Evolutionary conservation across 2,888 invertebrate genomes (phyloP).

Genomic region (Adineta ricciae): DNA sequence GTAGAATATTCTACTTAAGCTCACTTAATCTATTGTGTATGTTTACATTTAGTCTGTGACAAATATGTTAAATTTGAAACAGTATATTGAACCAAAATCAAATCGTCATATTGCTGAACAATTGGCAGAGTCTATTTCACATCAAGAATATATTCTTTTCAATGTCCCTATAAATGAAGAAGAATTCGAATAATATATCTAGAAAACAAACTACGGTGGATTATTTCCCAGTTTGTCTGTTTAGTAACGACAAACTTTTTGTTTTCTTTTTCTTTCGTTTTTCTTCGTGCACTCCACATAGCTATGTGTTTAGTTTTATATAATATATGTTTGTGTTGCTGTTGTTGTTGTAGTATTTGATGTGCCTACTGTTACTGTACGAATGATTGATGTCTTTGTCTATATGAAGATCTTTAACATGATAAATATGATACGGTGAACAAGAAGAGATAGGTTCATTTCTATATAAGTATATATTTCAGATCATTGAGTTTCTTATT

Average conservation of each 20-base stretch:
- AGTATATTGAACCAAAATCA: neutral
- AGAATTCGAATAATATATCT: neutral
- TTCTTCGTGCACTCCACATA: neutral
- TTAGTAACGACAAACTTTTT: neutral
- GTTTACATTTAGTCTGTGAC: neutral
- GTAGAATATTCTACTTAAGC: neutral
- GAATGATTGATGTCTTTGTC: neutral
- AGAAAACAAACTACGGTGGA: neutral
- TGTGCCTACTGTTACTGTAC: neutral
- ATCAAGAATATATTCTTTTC: neutral
- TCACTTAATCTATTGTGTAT: neutral
- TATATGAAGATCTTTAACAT: neutral
- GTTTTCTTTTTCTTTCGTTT: neutral
- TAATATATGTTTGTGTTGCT: neutral
- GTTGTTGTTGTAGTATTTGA: neutral
- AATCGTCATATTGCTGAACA: neutral
- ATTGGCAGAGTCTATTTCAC: neutral
- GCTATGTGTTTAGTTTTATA: neutral
- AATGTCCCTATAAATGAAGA: neutral
- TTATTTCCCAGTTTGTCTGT: neutral
- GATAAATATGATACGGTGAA: neutral
- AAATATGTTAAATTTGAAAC: neutral
- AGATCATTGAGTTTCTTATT: neutral
- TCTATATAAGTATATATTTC: neutral
- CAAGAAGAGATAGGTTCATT: neutral